Evolutionary conservation across 92 coral and sea anemone genomes (phyloP), one percentile per base, ranked within the genome.

Genomic region (Hydrozoanthus gracilis): DNA sequence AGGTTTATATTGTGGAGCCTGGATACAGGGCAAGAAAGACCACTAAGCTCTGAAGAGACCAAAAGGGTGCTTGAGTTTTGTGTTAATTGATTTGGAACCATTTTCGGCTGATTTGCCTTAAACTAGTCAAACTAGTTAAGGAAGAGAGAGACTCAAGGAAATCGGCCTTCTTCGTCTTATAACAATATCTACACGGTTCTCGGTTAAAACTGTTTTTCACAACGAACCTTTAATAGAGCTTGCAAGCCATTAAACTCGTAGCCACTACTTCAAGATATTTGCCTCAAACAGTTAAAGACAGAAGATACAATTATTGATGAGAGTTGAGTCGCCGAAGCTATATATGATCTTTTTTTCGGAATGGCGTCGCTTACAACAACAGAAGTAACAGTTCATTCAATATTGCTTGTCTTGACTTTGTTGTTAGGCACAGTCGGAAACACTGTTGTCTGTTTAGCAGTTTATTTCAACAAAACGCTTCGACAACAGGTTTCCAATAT

Each of bases 401-500:
- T 66, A 10, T 48, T 91, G 51, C 86, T 91, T 6, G 27, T 68
- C 61, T 7, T 86, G 16, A 89, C 87, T 46, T 79, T 89, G 62
- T 35, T 86, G 45, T 70, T 86, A 46, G 94, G 94, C 13, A 48
- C 90, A n/a, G 10, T 89, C 48, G 94, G 94, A 8, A 91, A 91
- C 39, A 13, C 44, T 51, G 76, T 82, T 4, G 92, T 91, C 50
- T 91, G 94, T 70, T 58, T 91, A 50, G 94, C 94, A 4, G 91
- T 91, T 48, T 91, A 86, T 66, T 84, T 65, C 50, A 92, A 76
- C 90, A 71, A 80, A 60, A 83, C 84, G 44, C 90, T 91, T 39
- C 90, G 92, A 17, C 94, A 86, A 20, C 94, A 91, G 47, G 78
- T 89, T 5, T 86, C 92, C 48, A 91, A 91, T 55, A 82, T 54